A percentile compares a stretch with the other conserved stretches of the same genome.
phyloP scores from a whole-genome alignment of 2,113 vertebrate species.

The Dicaeum eximium region DNA sequence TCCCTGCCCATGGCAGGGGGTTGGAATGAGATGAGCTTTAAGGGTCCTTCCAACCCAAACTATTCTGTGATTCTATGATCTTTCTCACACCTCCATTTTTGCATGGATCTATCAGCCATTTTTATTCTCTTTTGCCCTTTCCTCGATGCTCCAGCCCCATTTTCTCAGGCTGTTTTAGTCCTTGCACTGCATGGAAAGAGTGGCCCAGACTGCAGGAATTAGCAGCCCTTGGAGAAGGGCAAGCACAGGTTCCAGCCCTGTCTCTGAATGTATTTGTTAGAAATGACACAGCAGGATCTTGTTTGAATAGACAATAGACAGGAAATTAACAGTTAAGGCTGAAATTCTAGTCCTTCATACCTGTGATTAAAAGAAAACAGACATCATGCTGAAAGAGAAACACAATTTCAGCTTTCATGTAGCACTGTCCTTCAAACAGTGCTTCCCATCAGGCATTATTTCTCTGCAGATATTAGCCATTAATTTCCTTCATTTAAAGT shows the following conservation, averaged over 20 bases:
- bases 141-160: accelerated
- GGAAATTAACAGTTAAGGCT: constrained; percentile 57
- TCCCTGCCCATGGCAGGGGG: not conserved
- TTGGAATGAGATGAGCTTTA: not conserved
- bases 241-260: not conserved
- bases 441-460: not conserved
- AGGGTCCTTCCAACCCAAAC: not conserved
- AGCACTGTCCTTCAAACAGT: not conserved
- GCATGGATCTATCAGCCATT: accelerated
- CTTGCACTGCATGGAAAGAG: not conserved
- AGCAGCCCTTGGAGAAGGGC: not conserved
- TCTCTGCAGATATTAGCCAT: constrained; percentile 22
- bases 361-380: constrained; percentile 62
- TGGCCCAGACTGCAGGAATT: not conserved
- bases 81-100: not conserved
- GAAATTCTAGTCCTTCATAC: constrained; percentile 42
- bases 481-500: constrained; percentile 39
- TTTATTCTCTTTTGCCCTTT: not conserved
- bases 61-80: not conserved
- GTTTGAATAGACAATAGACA: constrained; percentile 48
- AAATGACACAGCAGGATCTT: constrained; percentile 20
- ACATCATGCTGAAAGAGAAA: constrained; percentile 41
- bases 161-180: not conserved
- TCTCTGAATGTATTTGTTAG: constrained; percentile 2
- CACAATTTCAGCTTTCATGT: constrained; percentile 30